These are phyloP conservation scores for Zeus faber DNA, from an alignment of 2,113 vertebrate species.

Conservation along the genomic window DNA sequence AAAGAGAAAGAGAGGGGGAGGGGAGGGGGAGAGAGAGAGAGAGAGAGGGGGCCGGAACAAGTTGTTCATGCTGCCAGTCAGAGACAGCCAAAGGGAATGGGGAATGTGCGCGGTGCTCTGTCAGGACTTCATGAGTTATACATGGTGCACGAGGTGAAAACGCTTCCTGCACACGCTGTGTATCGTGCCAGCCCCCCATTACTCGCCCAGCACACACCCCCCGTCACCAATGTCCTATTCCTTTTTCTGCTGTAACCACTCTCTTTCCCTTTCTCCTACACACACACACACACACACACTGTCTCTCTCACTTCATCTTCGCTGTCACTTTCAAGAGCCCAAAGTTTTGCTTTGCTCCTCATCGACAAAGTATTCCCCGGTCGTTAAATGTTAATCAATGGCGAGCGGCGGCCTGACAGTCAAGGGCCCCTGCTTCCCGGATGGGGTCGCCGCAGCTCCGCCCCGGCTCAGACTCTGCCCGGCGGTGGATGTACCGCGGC, in stretches of 20 bases:
- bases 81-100: slow-evolving; percentile 70
- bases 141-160: slow-evolving; percentile 72
- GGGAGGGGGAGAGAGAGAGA: background rate
- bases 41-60: slow-evolving; percentile 44
- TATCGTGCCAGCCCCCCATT: slow-evolving; percentile 37
- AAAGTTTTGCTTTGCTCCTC: slow-evolving; percentile 64
- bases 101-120: slow-evolving; percentile 59
- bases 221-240: slow-evolving; percentile 15
- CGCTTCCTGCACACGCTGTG: slow-evolving; percentile 66
- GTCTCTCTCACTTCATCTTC: background rate
- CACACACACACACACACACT: too few relatives aligned
- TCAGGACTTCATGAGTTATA: slow-evolving; percentile 75
- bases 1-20: slow-evolving; percentile 17
- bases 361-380: slow-evolving; percentile 65
- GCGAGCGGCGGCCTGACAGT: slow-evolving; percentile 22
- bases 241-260: slow-evolving; percentile 29
- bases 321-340: slow-evolving; percentile 54
- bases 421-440: slow-evolving; percentile 37
- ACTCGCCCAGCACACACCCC: background rate
- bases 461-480: background rate
- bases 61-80: slow-evolving; percentile 63
- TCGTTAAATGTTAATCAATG: slow-evolving; percentile 71
- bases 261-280: slow-evolving; percentile 26
- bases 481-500: too few relatives aligned
- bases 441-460: background rate